Conservation (phyloP, 2,888 invertebrate genomes). For the Zaprionus bogoriensis region DNA sequence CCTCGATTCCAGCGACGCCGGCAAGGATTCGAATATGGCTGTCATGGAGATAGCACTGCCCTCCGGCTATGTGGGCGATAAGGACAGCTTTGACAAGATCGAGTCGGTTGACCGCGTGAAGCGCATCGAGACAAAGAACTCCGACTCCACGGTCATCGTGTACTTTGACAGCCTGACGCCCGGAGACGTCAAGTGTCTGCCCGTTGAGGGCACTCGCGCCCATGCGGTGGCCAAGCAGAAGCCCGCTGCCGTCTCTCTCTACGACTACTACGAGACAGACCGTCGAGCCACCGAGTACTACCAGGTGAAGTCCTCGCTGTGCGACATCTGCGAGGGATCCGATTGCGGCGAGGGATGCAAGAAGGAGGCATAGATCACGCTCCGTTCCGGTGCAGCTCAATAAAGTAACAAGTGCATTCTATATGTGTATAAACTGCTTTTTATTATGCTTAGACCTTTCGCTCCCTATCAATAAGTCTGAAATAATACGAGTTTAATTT, state of each 20-base stretch:
- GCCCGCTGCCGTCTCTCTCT: conserved; percentile 92
- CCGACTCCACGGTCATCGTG: conserved; percentile 86
- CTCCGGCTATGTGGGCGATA: conserved; percentile 94
- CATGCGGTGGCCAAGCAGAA: conserved; percentile 93
- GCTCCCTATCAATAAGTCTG: conserved; percentile 34
- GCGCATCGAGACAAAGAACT: conserved; percentile 88
- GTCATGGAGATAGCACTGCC: conserved; percentile 95
- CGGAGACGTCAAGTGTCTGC: conserved; percentile 88
- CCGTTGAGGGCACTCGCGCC: conserved; percentile 91
- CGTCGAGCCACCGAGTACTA: conserved; percentile 79
- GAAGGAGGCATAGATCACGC: conserved; percentile 22
- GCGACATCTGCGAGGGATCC: conserved; percentile 91
- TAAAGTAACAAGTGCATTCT: conserved; percentile 13
- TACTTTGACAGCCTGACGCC: conserved; percentile 88
- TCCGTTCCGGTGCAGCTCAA: background rate
- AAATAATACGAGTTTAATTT: background rate
- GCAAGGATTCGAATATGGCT: conserved; percentile 91
- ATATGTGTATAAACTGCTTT: background rate
- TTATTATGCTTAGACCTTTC: background rate
- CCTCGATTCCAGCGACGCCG: conserved; percentile 39
- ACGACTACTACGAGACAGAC: conserved; percentile 94
- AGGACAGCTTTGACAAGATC: conserved; percentile 87
- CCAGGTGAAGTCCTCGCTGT: conserved; percentile 85
- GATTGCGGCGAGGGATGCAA: conserved; percentile 83
- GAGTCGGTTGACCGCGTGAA: conserved; percentile 83